Base-by-base conservation (phyloP, 2,113 vertebrate species). In the Oreochromis spilurus region DNA sequence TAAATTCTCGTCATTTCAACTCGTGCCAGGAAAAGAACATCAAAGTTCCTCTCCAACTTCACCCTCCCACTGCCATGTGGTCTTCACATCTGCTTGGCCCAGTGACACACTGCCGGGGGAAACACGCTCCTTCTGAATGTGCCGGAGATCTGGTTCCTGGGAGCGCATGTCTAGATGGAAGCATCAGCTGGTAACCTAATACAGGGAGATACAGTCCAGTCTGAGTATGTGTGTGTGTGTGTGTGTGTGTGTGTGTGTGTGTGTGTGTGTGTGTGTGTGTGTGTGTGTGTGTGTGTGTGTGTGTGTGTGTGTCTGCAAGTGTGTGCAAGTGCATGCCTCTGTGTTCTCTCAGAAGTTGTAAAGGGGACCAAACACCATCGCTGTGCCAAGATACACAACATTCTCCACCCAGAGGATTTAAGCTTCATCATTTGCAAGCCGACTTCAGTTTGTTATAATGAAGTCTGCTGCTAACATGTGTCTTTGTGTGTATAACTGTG, bases 61-160 rank as follows among this genome's bases (percentile, higher is more conserved):
- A 12, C 77, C 82, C 82, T 62, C 89, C 83, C 81, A 45, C 86
- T 17, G 67, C 85, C 89, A 84, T 89, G 93, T 85, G 91, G 83
- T 62, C 85, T 79, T 62, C 80, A 91, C 94, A 94, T 93, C 93
- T 95, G 93, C 72, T 89, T 5, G 34, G 57, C 55, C 82, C 53
- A 29, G 7, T 83, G 90, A 87, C 88, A 81, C 77, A 50, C 40
- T 55, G 86, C 31, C 21, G 3, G 17, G 86, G 78, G 79, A 87
- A 16, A 65, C 7, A 2, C 54, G 8, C 13, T 62, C 48, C 34
- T 21, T 54, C 79, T 31, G 9, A 38, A 82, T 2, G 10, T 40
- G 62, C 80, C 34, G 4, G 52, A 57, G 67, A 55, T 55, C 26
- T 50, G 80, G 52, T 60, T 78, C 58, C 84, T 79, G 4, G 1